Evolutionary conservation across 2,797 vertebrate genomes (phyloP), one percentile per base, ranked within the genome.

Genomic region (Delichon dasypus): DNA sequence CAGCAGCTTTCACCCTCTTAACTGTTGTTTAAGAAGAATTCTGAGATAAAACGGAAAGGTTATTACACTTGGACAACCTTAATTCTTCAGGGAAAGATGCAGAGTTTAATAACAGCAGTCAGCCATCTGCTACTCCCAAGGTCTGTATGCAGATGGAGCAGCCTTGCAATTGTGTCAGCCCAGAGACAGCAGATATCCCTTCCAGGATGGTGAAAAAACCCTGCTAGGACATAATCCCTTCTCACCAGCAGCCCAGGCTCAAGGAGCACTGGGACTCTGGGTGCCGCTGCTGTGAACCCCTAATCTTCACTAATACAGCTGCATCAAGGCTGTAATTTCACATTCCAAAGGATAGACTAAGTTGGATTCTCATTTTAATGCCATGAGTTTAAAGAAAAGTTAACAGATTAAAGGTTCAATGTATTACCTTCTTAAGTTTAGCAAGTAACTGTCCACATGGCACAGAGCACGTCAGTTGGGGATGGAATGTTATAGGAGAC

Each of bases 11-110:
- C 4, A 4, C 25, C 16, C 32, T 53, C 60, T 76, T 84, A 84
- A 62, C 36, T 47, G 34, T 58, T 89, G 53, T 67, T 73, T 95
- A 60, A 90, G 66, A 92, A 83, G 50, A 94, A 84, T 47, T 34
- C 70, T 50, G 42, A 91, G 55, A 93, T 71, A 86, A 94, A 93
- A 95, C 88, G 38, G 42, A 89, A 79, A 93, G 79, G 74, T 93
- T 94, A 94, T 95, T 94, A 86, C 85, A 91, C 89, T 93, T 9
- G 16, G 40, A 85, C 78, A 96, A 94, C 48, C 55, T 86, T 94
- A 96, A 95, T 93, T 93, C 85, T 95, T 91, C 58, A 78, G 79
- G 85, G 89, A 91, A 94, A 94, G 82, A 92, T 18, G 64, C 85
- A 64, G 51, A 54, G 60, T 90, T 94, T 93, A 96, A 85, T 85